Evolutionary conservation across 2,797 vertebrate species (phyloP).

Genomic region (Ptychadena robeensis): DNA sequence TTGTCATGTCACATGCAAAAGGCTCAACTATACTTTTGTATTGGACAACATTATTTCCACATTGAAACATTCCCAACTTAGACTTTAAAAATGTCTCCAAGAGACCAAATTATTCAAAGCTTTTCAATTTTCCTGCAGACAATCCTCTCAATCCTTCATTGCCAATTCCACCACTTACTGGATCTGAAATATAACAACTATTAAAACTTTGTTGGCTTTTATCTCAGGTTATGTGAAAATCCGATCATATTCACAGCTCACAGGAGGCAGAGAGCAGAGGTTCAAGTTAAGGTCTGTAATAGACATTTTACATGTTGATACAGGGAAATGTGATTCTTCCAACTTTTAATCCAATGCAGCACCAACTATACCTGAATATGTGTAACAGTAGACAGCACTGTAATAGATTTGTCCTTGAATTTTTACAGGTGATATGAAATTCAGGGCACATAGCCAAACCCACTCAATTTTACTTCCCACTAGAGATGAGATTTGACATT

Average conservation of each 20-base stretch:
- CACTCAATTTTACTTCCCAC: not conserved
- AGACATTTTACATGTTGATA: constrained; percentile 37
- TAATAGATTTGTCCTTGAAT: constrained; percentile 39
- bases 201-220: constrained; percentile 52
- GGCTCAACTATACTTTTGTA: not conserved
- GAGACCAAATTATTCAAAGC: constrained; percentile 32
- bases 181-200: constrained; percentile 48
- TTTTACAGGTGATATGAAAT: constrained; percentile 17
- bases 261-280: constrained; percentile 30
- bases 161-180: constrained; percentile 50
- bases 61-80: not conserved
- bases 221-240: constrained; percentile 56
- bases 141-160: constrained; percentile 44
- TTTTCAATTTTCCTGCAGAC: constrained; percentile 49
- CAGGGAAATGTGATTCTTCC: constrained; percentile 29
- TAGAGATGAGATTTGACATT: not conserved
- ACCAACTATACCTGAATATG: not conserved
- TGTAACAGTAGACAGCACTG: constrained; percentile 15
- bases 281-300: constrained; percentile 36
- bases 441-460: constrained; percentile 8
- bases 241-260: constrained; percentile 56
- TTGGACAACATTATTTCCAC: not conserved
- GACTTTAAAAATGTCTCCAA: constrained; percentile 16
- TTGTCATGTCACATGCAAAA: not conserved
- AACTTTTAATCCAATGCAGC: constrained; percentile 1